Conservation (phyloP, 2,797 vertebrate species). For the Odontamblyopus rebecca region DNA sequence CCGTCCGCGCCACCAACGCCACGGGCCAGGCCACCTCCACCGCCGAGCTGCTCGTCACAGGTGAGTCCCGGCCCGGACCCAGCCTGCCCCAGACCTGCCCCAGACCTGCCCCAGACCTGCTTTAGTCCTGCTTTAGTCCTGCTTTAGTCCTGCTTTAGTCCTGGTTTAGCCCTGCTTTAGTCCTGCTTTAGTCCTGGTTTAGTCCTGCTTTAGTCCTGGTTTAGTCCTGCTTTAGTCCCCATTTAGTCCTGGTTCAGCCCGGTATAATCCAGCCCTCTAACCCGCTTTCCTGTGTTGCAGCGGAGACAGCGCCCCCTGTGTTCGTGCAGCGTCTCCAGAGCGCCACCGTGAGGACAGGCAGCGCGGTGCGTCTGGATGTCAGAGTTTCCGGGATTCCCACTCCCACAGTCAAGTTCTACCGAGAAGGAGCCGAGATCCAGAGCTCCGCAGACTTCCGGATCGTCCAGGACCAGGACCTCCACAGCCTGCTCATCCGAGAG, state of each 20-base stretch:
- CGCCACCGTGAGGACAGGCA: constrained; percentile 9
- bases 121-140: no score
- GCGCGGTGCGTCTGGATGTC: constrained; percentile 4
- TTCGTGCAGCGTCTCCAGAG: constrained; percentile 12
- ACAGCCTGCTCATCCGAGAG: constrained; percentile 90
- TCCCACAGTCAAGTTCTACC: constrained; percentile 72
- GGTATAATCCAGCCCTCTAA: no score
- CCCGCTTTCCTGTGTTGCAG: background rate
- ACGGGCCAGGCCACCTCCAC: constrained; percentile 98
- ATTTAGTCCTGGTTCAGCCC: no score
- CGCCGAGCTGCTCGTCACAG: constrained; percentile 95
- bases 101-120: no score
- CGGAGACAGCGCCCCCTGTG: constrained; percentile 8
- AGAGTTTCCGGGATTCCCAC: background rate
- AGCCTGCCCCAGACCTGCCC: background rate
- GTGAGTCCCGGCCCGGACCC: constrained; percentile 58
- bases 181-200: no score
- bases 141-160: no score
- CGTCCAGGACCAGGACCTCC: constrained; percentile 88
- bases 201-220: no score
- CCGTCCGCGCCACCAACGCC: constrained; percentile 95
- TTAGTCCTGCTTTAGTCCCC: background rate
- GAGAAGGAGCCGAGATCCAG: constrained; percentile 92
- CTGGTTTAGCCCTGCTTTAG: no score
- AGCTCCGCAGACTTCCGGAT: constrained; percentile 92